A percentile compares a stretch with the other conserved stretches of the same genome.
Conservation (phyloP, 2,797 vertebrate genomes). For the Argya squamiceps region DNA sequence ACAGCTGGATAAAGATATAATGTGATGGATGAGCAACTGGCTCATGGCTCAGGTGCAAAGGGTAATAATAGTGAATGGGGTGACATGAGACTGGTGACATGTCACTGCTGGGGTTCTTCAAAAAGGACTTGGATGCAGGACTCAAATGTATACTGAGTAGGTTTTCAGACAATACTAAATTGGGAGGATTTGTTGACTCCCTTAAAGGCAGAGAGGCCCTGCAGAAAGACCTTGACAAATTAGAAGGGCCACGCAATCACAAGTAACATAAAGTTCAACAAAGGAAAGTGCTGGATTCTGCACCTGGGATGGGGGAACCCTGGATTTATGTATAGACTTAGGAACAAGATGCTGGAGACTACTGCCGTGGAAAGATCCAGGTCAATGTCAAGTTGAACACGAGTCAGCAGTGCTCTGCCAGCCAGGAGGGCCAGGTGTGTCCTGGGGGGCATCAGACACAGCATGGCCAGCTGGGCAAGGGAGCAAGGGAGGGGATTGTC, state of each 20-base stretch:
- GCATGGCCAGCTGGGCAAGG: accelerated
- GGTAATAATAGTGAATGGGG: background rate
- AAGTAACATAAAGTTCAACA: background rate
- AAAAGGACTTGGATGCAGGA: background rate
- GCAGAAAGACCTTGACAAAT: background rate
- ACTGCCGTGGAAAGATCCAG: background rate
- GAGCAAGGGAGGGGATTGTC: background rate
- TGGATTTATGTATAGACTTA: background rate
- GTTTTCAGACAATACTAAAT: background rate
- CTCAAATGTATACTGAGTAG: background rate
- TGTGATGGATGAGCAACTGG: background rate
- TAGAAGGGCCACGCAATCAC: background rate
- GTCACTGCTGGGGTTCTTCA: background rate
- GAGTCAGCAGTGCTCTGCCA: background rate
- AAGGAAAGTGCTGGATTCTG: background rate
- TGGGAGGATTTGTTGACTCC: background rate
- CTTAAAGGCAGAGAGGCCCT: background rate
- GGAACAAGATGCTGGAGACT: background rate
- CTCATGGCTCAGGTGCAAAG: background rate
- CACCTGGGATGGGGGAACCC: background rate
- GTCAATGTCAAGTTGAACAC: background rate
- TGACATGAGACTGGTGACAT: background rate
- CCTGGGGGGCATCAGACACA: background rate
- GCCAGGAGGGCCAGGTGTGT: accelerated
- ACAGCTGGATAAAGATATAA: background rate